Evolutionary conservation across 1,140 invertebrate species (phyloP).

Genomic region (Bombus fervidus): DNA sequence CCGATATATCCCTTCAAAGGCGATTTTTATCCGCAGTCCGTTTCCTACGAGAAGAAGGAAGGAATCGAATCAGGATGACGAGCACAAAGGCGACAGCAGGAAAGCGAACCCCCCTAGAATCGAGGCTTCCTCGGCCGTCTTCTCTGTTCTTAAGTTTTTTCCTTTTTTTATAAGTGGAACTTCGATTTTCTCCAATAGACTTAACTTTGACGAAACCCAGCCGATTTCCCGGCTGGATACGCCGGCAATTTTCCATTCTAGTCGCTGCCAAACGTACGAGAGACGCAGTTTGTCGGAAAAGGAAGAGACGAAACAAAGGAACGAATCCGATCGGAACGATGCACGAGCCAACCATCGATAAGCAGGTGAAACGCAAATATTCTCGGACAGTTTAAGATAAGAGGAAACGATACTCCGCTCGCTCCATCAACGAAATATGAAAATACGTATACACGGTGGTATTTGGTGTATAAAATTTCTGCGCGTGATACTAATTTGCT

Average conservation of each 20-base stretch:
- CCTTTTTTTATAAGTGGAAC: slow-evolving; percentile 41
- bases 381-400: background rate
- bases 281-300: slow-evolving; percentile 24
- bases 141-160: slow-evolving; percentile 32
- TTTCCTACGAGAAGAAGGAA: slow-evolving; percentile 61
- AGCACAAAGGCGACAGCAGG: slow-evolving; percentile 65
- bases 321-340: slow-evolving; percentile 46
- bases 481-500: too few relatives aligned
- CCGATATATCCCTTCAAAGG: slow-evolving; percentile 63
- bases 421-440: background rate
- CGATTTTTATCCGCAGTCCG: slow-evolving; percentile 68
- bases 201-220: slow-evolving; percentile 65
- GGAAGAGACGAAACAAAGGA: slow-evolving; percentile 34
- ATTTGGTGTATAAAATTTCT: too few relatives aligned
- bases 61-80: slow-evolving; percentile 69
- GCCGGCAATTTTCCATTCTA: slow-evolving; percentile 46
- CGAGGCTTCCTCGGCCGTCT: slow-evolving; percentile 4
- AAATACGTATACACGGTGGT: too few relatives aligned
- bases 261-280: slow-evolving; percentile 52
- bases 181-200: slow-evolving; percentile 61
- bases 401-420: background rate
- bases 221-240: slow-evolving; percentile 68
- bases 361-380: slow-evolving; percentile 55
- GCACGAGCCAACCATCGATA: slow-evolving; percentile 27
- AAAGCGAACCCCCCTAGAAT: slow-evolving; percentile 52